Conservation (phyloP, 2,113 vertebrate species). For the Gasterosteus aculeatus region DNA sequence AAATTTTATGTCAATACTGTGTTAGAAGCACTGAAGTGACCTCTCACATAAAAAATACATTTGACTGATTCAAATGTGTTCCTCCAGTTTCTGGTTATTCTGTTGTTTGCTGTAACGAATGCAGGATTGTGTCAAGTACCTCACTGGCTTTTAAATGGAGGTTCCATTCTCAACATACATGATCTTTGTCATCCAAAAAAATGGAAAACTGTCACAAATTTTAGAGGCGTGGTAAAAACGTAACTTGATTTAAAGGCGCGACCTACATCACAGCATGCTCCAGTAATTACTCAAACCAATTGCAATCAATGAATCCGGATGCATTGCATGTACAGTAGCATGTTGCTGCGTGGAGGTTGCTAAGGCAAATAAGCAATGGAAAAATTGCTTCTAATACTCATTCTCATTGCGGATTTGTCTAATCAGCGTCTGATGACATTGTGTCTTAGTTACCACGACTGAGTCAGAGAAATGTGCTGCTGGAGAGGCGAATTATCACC, state of each 20-base stretch:
- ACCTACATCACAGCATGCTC: slow-evolving; percentile 43
- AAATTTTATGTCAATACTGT: slow-evolving; percentile 46
- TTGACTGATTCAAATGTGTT: slow-evolving; percentile 47
- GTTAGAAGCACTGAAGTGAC: slow-evolving; percentile 35
- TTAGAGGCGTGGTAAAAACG: slow-evolving; percentile 9
- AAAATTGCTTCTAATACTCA: slow-evolving; percentile 53
- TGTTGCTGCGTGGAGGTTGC: slow-evolving; percentile 49
- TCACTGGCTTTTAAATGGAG: slow-evolving; percentile 14
- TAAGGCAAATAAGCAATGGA: slow-evolving; percentile 61
- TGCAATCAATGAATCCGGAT: slow-evolving; percentile 68
- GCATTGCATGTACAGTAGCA: slow-evolving; percentile 64
- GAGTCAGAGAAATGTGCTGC: slow-evolving; percentile 28
- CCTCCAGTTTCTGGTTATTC: slow-evolving; percentile 39
- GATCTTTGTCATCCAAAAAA: neutral
- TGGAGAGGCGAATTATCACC: slow-evolving; percentile 32
- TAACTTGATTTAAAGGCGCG: slow-evolving; percentile 4
- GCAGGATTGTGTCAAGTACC: slow-evolving; percentile 50
- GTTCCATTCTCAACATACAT: neutral
- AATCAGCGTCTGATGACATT: neutral
- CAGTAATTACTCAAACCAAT: slow-evolving; percentile 67
- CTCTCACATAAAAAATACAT: slow-evolving; percentile 61
- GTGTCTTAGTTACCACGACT: slow-evolving; percentile 20
- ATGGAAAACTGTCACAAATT: neutral
- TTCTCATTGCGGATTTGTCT: slow-evolving; percentile 39
- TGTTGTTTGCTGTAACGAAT: slow-evolving; percentile 51